Conservation (phyloP, 2,888 invertebrate genomes). For the Drosophila greeni region DNA sequence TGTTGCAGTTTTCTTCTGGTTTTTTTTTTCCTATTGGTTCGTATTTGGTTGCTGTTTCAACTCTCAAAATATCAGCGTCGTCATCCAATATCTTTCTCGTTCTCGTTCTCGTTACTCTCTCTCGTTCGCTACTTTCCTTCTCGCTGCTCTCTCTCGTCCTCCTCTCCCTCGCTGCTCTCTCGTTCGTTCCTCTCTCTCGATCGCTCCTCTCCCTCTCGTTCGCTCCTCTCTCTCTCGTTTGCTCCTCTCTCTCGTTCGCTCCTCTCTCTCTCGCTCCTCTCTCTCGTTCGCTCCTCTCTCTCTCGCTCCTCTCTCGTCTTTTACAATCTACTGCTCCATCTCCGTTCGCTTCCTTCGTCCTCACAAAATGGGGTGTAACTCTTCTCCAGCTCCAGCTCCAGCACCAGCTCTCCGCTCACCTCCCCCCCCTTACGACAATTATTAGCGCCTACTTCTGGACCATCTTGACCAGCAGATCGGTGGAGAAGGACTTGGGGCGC, state of each 20-base stretch:
- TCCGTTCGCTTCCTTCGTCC: slow-evolving; percentile 10
- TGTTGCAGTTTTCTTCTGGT: slow-evolving; percentile 51
- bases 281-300: slow-evolving; percentile 6
- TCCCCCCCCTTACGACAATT: neutral
- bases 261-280: neutral
- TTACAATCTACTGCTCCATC: slow-evolving; percentile 37
- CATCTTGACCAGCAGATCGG: slow-evolving; percentile 80
- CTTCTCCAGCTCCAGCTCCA: slow-evolving; percentile 11
- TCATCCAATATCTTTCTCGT: slow-evolving; percentile 17
- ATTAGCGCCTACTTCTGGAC: slow-evolving; percentile 76
- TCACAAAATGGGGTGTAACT: slow-evolving; percentile 15
- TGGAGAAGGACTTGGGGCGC: slow-evolving; percentile 90
- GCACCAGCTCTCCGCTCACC: neutral
- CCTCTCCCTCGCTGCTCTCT: neutral
- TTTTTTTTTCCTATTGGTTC: slow-evolving; percentile 44
- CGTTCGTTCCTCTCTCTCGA: slow-evolving; percentile 1
- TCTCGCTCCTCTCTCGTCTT: slow-evolving; percentile 20
- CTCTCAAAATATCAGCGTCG: slow-evolving; percentile 34
- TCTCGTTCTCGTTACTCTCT: neutral
- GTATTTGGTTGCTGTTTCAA: slow-evolving; percentile 57
- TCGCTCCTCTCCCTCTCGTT: slow-evolving; percentile 7
- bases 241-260: neutral
- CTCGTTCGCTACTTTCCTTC: too few species aligned
- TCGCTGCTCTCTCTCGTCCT: too few species aligned
- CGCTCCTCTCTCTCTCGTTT: neutral